Evolutionary conservation across 2,888 invertebrate genomes (phyloP).

Genomic region (Cartodere bifasciata): DNA sequence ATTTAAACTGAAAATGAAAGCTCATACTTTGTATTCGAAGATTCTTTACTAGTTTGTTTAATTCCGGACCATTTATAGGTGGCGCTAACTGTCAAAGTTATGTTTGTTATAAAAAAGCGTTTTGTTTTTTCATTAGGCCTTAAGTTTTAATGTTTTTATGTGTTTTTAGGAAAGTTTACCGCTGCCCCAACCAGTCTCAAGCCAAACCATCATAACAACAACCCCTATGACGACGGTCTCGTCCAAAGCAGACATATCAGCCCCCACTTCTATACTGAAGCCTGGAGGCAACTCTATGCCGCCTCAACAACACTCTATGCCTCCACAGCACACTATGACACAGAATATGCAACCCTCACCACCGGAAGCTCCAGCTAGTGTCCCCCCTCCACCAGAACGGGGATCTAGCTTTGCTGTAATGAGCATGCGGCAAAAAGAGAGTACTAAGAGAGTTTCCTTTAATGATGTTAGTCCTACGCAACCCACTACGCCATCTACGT

Average conservation of each 20-base stretch:
- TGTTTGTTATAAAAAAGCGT: no score
- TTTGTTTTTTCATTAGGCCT: no score
- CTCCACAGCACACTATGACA: slow-evolving; percentile 3
- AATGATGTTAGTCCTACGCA: slow-evolving; percentile 31
- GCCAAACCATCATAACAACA: slow-evolving; percentile 29
- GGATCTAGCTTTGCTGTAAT: slow-evolving; percentile 81
- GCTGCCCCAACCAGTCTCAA: slow-evolving; percentile 31
- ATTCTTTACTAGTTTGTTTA: no score
- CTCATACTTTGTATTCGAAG: no score
- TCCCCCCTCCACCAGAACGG: slow-evolving; percentile 74
- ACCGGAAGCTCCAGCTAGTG: slow-evolving; percentile 27
- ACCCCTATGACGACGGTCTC: slow-evolving; percentile 27
- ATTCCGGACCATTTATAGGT: no score
- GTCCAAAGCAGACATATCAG: slow-evolving; percentile 26
- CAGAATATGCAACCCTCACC: slow-evolving; percentile 19
- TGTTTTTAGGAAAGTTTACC: slow-evolving; percentile 29
- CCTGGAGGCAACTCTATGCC: slow-evolving; percentile 25
- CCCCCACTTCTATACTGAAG: slow-evolving; percentile 32
- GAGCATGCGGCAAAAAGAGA: slow-evolving; percentile 43
- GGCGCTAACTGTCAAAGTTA: no score
- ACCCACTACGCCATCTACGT: slow-evolving; percentile 34
- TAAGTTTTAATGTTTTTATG: no score
- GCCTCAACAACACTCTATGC: slow-evolving; percentile 7
- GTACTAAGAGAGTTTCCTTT: slow-evolving; percentile 34
- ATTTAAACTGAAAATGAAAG: no score